Evolutionary conservation across 2,113 vertebrate genomes (phyloP).

Genomic region (Syrrhaptes paradoxus): DNA sequence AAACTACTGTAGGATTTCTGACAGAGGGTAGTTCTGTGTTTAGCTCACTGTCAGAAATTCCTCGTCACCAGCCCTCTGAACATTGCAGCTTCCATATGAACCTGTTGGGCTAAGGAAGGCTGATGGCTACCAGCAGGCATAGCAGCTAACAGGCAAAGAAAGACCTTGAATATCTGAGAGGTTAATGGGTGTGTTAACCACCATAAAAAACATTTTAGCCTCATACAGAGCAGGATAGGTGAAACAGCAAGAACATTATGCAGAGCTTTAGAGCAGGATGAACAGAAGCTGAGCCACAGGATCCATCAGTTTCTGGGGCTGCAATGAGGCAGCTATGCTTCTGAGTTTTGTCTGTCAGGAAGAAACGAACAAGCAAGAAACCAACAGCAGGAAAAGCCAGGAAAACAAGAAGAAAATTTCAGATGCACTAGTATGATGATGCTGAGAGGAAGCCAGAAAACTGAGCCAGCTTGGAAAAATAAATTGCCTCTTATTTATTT

Average conservation of each 20-base stretch:
- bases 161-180: not conserved
- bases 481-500: not conserved
- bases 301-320: not conserved
- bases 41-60: not conserved
- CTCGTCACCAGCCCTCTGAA: not conserved
- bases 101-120: not conserved
- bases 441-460: not conserved
- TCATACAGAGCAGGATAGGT: not conserved
- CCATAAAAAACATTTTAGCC: not conserved
- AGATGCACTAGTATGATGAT: not conserved
- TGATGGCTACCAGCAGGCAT: not conserved
- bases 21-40: not conserved
- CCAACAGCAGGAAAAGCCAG: not conserved
- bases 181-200: not conserved
- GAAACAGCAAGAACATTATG: not conserved
- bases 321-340: accelerated
- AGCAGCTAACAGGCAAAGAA: not conserved
- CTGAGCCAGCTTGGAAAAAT: not conserved
- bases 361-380: not conserved
- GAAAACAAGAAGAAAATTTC: not conserved
- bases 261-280: not conserved
- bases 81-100: not conserved
- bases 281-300: not conserved
- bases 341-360: not conserved
- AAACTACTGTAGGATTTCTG: not conserved